A percentile compares a stretch with the other conserved stretches of the same genome.
phyloP scores from a whole-genome alignment of 2,113 vertebrate species.

The Lophius piscatorius region DNA sequence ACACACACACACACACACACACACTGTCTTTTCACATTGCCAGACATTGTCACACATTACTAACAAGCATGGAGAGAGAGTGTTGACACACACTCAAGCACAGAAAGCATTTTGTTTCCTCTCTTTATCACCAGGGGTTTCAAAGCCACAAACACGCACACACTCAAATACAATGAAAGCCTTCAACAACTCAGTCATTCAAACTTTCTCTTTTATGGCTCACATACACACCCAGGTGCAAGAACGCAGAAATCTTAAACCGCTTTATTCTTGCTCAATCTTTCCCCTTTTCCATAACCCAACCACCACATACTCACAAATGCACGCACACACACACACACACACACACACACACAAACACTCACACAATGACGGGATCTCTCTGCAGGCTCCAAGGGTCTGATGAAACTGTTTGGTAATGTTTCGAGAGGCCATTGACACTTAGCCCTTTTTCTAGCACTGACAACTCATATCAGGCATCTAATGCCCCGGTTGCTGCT shows the following conservation, averaged over 20 bases:
- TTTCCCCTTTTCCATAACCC: constrained; percentile 26
- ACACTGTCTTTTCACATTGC: constrained; percentile 14
- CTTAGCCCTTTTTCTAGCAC: constrained; percentile 68
- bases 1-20: constrained; percentile 25
- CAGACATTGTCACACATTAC: constrained; percentile 58
- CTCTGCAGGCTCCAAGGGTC: constrained; percentile 46
- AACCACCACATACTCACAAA: constrained; percentile 13
- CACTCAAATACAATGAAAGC: constrained; percentile 13
- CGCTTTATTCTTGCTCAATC: constrained; percentile 40
- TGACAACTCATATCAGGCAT: constrained; percentile 51
- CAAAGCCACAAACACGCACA: constrained; percentile 5
- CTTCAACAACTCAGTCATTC: constrained; percentile 29
- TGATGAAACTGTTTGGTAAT: constrained; percentile 68
- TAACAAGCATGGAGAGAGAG: constrained; percentile 53
- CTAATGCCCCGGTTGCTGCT: constrained; percentile 37
- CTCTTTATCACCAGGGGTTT: constrained; percentile 16
- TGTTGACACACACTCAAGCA: constrained; percentile 44
- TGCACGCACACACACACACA: constrained; percentile 14
- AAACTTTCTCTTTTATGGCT: constrained; percentile 10
- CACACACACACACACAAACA: constrained; percentile 18
- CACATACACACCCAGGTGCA: constrained; percentile 49
- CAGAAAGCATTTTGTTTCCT: constrained; percentile 58
- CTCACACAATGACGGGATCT: constrained; percentile 68
- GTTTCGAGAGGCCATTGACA: constrained; percentile 61
- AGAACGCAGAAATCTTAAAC: constrained; percentile 28